Conservation (phyloP, 35 echinoderm and acorn worm genomes). For the Ophiothrix spiculata region DNA sequence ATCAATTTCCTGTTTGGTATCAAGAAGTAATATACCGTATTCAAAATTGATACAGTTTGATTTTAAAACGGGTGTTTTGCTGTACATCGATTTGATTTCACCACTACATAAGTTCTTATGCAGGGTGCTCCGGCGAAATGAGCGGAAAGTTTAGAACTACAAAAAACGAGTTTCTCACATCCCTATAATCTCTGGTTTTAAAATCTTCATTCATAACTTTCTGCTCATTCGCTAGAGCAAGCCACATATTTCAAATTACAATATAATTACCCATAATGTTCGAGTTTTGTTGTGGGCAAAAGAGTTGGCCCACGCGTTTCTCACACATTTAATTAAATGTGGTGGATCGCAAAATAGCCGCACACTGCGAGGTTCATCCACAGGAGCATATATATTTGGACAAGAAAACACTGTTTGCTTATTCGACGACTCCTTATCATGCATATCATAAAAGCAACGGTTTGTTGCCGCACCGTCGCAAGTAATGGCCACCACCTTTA, state of each 20-base stretch:
- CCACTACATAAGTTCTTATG: no score
- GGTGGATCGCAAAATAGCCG: not conserved
- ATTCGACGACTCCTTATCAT: not conserved
- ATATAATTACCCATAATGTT: not conserved
- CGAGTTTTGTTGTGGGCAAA: not conserved
- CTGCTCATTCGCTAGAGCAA: no score
- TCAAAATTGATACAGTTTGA: no score
- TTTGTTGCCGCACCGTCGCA: not conserved
- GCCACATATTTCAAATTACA: no score
- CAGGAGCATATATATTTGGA: not conserved
- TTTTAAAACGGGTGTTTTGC: no score
- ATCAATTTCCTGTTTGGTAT: no score
- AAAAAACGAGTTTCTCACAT: not conserved
- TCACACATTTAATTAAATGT: not conserved
- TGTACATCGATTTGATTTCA: no score
- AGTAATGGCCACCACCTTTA: not conserved
- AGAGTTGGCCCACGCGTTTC: not conserved
- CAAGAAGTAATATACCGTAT: no score
- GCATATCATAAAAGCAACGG: not conserved
- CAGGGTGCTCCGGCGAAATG: no score
- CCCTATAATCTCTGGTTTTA: not conserved
- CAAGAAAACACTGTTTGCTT: not conserved
- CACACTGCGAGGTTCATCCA: not conserved
- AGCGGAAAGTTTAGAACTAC: no score
- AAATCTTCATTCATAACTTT: not conserved